phyloP scores from a whole-genome alignment of 2,113 vertebrate genomes.

The Oryzias woworae region DNA sequence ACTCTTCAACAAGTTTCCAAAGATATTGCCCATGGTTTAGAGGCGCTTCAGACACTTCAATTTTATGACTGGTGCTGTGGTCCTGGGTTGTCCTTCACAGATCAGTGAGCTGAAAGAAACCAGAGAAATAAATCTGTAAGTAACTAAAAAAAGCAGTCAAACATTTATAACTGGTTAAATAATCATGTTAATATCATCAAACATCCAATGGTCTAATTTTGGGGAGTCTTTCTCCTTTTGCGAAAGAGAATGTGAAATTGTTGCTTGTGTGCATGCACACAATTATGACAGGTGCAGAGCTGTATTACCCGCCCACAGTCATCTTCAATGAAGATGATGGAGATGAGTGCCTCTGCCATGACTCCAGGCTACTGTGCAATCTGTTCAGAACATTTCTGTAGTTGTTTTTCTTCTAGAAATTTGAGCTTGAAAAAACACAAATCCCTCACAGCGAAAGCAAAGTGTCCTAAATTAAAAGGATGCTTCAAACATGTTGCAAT shows the following conservation, averaged over 20 bases:
- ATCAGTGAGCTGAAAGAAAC: slow-evolving; percentile 33
- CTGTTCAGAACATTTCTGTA: slow-evolving; percentile 61
- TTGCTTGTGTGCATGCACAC: slow-evolving; percentile 1
- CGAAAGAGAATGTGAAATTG: slow-evolving; percentile 8
- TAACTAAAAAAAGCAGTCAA: not conserved
- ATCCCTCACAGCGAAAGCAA: slow-evolving; percentile 41
- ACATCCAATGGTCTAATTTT: too few relatives aligned
- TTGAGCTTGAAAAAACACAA: slow-evolving; percentile 39
- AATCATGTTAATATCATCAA: too few relatives aligned
- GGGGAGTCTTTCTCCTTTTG: not conserved
- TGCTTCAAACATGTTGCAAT: too few relatives aligned
- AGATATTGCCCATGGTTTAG: slow-evolving; percentile 89
- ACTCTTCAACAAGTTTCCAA: slow-evolving; percentile 93
- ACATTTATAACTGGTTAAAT: too few relatives aligned
- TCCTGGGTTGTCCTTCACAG: slow-evolving; percentile 22
- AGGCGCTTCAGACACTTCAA: slow-evolving; percentile 14
- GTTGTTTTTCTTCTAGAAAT: slow-evolving; percentile 41
- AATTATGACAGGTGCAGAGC: slow-evolving; percentile 26
- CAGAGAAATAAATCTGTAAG: slow-evolving; percentile 8
- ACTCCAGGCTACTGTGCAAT: slow-evolving; percentile 70
- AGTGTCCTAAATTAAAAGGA: slow-evolving; percentile 57
- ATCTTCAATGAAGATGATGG: slow-evolving; percentile 31
- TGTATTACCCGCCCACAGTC: slow-evolving; percentile 35
- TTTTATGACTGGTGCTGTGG: slow-evolving; percentile 17
- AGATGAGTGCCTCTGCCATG: slow-evolving; percentile 54